Evolutionary conservation across 2,113 vertebrate genomes (phyloP).

Genomic region (Coracopsis vasa): DNA sequence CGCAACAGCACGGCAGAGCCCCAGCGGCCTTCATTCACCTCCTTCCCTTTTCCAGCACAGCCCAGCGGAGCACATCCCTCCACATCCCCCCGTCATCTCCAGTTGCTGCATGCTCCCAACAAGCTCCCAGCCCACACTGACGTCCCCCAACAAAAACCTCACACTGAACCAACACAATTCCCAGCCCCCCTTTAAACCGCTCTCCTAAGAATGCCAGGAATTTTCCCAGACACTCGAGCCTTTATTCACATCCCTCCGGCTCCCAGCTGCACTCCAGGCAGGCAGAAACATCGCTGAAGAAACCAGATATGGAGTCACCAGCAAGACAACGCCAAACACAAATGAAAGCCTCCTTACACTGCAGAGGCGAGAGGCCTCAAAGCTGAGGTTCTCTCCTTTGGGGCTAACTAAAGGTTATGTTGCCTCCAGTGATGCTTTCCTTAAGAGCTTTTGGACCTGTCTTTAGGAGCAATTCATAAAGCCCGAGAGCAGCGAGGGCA

Average conservation of each 20-base stretch:
- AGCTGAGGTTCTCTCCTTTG: background rate
- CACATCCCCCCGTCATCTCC: background rate
- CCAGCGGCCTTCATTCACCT: background rate
- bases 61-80: background rate
- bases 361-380: background rate
- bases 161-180: background rate
- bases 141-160: background rate
- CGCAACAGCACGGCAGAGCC: background rate
- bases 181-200: background rate
- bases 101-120: background rate
- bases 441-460: background rate
- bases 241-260: constrained; percentile 43
- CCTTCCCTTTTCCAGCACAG: background rate
- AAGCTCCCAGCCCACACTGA: background rate
- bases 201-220: constrained; percentile 73
- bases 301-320: constrained; percentile 4
- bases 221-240: constrained; percentile 73
- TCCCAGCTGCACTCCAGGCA: constrained; percentile 40
- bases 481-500: background rate
- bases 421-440: background rate
- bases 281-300: constrained; percentile 20
- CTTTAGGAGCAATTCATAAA: background rate
- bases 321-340: background rate
- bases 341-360: background rate
- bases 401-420: background rate